Evolutionary conservation across 1,140 invertebrate species (phyloP).

Genomic region (Rhopalosiphum padi): DNA sequence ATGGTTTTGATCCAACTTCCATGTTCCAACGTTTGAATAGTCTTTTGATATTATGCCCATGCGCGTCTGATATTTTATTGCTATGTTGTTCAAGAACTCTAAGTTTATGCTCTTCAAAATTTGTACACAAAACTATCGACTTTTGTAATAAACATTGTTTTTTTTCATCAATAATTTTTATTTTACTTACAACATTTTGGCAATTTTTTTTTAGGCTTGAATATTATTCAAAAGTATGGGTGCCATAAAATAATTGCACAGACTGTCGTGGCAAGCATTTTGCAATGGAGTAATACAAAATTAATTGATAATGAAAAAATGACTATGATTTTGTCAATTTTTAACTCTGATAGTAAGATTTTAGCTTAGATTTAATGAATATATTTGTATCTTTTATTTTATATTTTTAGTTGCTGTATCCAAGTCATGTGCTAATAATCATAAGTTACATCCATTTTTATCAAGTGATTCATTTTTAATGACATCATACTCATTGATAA

Average conservation of each 20-base stretch:
- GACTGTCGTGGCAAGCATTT: slow-evolving; percentile 9
- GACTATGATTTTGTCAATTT: neutral
- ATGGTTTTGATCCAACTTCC: slow-evolving; percentile 2
- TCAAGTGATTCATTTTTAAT: slow-evolving; percentile 16
- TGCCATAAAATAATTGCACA: slow-evolving; percentile 55
- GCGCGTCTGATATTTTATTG: slow-evolving; percentile 18
- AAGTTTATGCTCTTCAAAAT: slow-evolving; percentile 26
- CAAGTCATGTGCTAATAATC: neutral
- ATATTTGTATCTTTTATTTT: neutral
- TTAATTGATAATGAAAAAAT: neutral
- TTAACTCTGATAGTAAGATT: slow-evolving; percentile 25
- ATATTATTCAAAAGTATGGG: slow-evolving; percentile 34
- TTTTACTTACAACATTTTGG: neutral
- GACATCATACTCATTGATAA: neutral
- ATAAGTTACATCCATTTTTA: slow-evolving; percentile 11
- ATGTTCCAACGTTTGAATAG: neutral
- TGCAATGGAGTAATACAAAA: slow-evolving; percentile 49
- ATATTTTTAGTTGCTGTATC: neutral
- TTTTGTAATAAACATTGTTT: slow-evolving; percentile 28
- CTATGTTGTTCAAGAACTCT: neutral
- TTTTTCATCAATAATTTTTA: neutral
- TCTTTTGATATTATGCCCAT: slow-evolving; percentile 39
- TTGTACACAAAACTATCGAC: neutral
- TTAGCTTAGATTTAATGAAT: neutral
- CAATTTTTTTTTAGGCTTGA: neutral